Percentiles rank a stretch among this genome's conserved stretches.
Conservation (phyloP, 2,113 vertebrate genomes). For the Leuciscus idus region DNA sequence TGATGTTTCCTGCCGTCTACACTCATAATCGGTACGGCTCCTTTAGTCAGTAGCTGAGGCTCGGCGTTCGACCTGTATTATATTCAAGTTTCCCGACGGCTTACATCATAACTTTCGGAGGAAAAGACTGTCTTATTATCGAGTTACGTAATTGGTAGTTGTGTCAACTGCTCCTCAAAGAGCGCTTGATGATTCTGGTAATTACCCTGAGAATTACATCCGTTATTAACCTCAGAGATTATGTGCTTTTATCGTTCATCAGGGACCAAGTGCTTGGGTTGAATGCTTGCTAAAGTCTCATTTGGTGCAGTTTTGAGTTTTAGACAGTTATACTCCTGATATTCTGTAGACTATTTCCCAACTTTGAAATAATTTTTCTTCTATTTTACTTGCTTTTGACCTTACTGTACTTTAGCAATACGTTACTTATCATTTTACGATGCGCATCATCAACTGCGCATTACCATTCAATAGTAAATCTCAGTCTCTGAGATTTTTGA, state of each 20-base stretch:
- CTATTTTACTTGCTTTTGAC: not conserved
- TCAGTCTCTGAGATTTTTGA: not conserved
- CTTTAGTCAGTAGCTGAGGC: slow-evolving; percentile 10
- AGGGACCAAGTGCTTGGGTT: slow-evolving; percentile 12
- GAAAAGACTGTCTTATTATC: slow-evolving; percentile 33
- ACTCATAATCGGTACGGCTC: slow-evolving; percentile 1
- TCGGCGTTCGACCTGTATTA: slow-evolving; percentile 15
- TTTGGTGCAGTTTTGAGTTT: not conserved
- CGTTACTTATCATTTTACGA: not conserved
- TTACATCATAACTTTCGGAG: slow-evolving; percentile 5
- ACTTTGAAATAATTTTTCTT: not conserved
- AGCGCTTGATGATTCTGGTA: slow-evolving; percentile 8
- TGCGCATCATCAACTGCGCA: not conserved
- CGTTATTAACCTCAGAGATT: slow-evolving; percentile 19
- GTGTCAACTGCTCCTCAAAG: slow-evolving; percentile 27
- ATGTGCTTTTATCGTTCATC: slow-evolving; percentile 36
- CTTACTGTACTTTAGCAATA: not conserved
- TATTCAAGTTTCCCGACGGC: not conserved
- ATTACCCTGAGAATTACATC: slow-evolving; percentile 36
- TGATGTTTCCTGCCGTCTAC: slow-evolving; percentile 21
- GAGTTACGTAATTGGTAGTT: slow-evolving; percentile 32
- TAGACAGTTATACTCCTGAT: not conserved
- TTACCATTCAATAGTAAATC: too few species aligned
- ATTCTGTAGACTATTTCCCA: not conserved
- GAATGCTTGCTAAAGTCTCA: not conserved